Conservation (phyloP, 2,888 invertebrate genomes). For the Ferrisia virgata region DNA sequence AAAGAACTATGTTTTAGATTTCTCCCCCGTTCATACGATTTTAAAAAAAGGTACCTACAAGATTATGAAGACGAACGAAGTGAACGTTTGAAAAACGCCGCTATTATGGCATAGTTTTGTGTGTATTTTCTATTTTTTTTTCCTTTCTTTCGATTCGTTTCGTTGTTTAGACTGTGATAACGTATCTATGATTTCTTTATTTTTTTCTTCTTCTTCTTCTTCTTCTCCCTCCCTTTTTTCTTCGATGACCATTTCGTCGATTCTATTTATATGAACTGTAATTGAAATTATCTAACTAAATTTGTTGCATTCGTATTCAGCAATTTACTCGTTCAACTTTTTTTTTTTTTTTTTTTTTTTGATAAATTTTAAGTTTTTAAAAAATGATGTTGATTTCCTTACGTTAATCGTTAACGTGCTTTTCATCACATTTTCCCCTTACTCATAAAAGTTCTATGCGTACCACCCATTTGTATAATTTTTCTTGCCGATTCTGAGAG, state of each 20-base stretch:
- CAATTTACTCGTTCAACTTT: no score
- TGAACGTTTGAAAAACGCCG: slow-evolving; percentile 5
- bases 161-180: slow-evolving; percentile 37
- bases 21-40: slow-evolving; percentile 41
- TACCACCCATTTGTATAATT: background rate
- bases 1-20: slow-evolving; percentile 43
- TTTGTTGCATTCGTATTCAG: background rate
- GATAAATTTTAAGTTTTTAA: background rate
- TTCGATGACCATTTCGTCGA: background rate
- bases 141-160: background rate
- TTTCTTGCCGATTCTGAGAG: background rate
- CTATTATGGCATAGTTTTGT: background rate
- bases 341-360: background rate
- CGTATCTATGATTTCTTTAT: slow-evolving; percentile 4
- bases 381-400: no score
- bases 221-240: no score
- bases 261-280: background rate
- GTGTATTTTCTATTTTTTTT: background rate
- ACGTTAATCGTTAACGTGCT: background rate
- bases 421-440: background rate
- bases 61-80: slow-evolving; percentile 41
- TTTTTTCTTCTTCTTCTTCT: no score
- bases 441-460: background rate
- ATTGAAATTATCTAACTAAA: background rate
- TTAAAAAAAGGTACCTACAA: slow-evolving; percentile 44